Base-by-base conservation (phyloP, 2,888 invertebrate genomes). In the Zhuqinia jingwanae region DNA sequence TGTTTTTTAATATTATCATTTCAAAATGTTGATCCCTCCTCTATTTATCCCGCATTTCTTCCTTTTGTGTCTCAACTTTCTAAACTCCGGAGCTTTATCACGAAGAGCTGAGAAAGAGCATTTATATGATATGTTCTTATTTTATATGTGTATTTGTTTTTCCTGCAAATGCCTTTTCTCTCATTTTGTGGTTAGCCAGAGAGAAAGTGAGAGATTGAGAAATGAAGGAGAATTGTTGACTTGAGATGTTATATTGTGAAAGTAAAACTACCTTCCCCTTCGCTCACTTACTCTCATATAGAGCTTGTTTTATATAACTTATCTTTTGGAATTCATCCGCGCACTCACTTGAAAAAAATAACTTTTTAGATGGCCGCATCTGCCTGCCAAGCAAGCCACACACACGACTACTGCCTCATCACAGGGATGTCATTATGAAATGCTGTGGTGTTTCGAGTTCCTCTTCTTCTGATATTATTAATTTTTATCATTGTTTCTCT, bases 381-480 rank as follows among this genome's bases (percentile, higher is more conserved):
- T 53, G 73, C 73, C 73, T 53, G 73, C 73, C 36, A 36, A 36
- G 5, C 36, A 8, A 3, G 36, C 3, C 36, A 8, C 36, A 6
- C 8, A 8, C 36, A 36, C 36, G 3, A 8, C 36, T n/a, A 36
- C 36, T 36, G 36, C 8, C 3, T 36, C 36, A 73, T 73, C 73
- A 73, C 50, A 73, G 15, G 25, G 50, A 50, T 73, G 73, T n/a
- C 73, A 50, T 50, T 50, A 73, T 53, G 53, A 47, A 73, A 25
- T n/a, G 50, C 11, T 70, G 6, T 53, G 17, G 25, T 27, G 8
- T 50, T n/a, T 8, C 2, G 10, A 25, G 8, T 58, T 58, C 22
- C 20, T 8, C 22, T 22, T 25, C 22, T 22, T 6, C 53, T 53
- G 53, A 53, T 17, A 17, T 53, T 53, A 2, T n/a, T n/a, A n/a